These are phyloP conservation scores for Drosophila seclusa DNA, from an alignment of 2,888 invertebrate species.

Conservation along the genomic window DNA sequence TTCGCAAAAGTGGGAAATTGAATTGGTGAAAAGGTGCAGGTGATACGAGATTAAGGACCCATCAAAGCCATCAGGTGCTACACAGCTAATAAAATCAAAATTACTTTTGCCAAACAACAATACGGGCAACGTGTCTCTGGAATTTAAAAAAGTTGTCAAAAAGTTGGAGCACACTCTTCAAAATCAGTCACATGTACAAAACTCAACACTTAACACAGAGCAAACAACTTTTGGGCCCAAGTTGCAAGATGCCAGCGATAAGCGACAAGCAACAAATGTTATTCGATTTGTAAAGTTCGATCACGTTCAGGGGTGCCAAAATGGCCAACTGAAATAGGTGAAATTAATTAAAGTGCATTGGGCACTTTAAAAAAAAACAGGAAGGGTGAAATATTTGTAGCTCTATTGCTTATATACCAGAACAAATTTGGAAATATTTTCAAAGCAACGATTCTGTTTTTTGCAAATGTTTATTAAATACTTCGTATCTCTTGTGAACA, in stretches of 20 bases:
- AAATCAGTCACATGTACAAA: slow-evolving; percentile 65
- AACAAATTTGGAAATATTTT: background rate
- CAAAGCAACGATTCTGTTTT: background rate
- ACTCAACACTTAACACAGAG: slow-evolving; percentile 38
- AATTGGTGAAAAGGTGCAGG: slow-evolving; percentile 56
- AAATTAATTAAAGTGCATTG: slow-evolving; percentile 8
- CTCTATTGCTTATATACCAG: too few species aligned
- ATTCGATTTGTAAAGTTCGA: slow-evolving; percentile 70
- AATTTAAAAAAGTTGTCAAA: slow-evolving; percentile 72
- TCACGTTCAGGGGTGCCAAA: slow-evolving; percentile 60
- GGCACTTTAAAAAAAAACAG: background rate
- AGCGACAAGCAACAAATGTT: slow-evolving; percentile 42
- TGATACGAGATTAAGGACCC: slow-evolving; percentile 31
- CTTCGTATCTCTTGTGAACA: background rate
- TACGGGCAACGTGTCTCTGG: slow-evolving; percentile 59
- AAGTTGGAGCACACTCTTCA: slow-evolving; percentile 70
- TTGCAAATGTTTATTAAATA: background rate
- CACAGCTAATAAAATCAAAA: slow-evolving; percentile 80
- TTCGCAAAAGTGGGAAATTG: slow-evolving; percentile 66
- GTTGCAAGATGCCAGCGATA: slow-evolving; percentile 28
- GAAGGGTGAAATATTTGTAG: background rate
- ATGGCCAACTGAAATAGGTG: slow-evolving; percentile 39
- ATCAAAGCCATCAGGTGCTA: slow-evolving; percentile 72
- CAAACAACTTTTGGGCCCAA: slow-evolving; percentile 16
- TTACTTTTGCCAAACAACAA: slow-evolving; percentile 65